These are phyloP conservation scores for Eupsilia transversa DNA, from an alignment of 2,888 invertebrate species.

Conservation along the genomic window DNA sequence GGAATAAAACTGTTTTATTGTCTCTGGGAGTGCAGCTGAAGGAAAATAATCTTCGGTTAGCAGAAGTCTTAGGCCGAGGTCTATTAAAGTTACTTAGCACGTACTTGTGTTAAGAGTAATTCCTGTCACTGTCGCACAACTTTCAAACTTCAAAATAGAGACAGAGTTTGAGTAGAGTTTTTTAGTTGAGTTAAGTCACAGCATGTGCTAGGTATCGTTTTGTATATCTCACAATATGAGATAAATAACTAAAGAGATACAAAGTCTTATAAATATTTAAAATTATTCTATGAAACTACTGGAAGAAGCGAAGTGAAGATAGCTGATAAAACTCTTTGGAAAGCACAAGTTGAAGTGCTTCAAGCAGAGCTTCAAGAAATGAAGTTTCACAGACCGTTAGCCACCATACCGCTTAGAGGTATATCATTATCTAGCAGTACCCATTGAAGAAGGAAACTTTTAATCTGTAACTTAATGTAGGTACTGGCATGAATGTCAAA, in stretches of 20 bases:
- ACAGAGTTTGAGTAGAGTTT: background rate
- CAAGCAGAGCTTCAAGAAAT: conserved; percentile 1
- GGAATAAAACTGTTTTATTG: conserved; percentile 51
- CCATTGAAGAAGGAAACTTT: background rate
- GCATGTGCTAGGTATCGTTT: background rate
- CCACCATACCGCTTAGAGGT: too few species aligned
- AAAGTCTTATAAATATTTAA: background rate
- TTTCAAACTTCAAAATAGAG: background rate
- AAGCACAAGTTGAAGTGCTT: too few species aligned
- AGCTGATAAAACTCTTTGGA: conserved; percentile 20
- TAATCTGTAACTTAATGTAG: too few species aligned
- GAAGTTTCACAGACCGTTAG: conserved; percentile 1
- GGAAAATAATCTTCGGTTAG: background rate
- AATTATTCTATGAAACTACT: background rate
- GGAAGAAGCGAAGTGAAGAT: background rate
- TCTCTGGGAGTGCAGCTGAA: conserved; percentile 17
- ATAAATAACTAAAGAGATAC: background rate
- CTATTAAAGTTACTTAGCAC: background rate
- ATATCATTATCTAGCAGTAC: background rate
- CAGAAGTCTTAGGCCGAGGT: background rate
- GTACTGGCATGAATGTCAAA: background rate
- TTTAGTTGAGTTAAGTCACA: background rate
- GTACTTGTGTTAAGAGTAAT: background rate
- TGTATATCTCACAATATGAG: background rate
- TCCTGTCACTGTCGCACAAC: background rate